Evolutionary conservation across 2,113 vertebrate genomes (phyloP).

Genomic region (Varanus komodoensis): DNA sequence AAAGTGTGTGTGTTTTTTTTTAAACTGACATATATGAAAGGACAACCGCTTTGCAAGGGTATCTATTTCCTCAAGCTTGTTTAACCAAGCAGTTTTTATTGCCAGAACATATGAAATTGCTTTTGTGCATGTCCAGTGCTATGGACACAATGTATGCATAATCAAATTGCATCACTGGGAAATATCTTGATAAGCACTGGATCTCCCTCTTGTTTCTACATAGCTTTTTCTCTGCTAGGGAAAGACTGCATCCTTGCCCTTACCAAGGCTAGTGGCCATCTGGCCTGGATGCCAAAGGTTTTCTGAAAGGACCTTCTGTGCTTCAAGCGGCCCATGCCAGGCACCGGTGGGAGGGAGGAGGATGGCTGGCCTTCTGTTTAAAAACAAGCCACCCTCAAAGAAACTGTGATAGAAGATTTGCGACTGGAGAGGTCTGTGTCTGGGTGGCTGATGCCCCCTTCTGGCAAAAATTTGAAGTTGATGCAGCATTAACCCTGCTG

Average conservation of each 20-base stretch:
- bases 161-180: too few species aligned
- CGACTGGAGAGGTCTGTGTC: background rate
- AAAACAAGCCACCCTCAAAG: background rate
- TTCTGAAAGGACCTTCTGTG: slow-evolving; percentile 37
- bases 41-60: background rate
- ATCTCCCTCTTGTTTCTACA: background rate
- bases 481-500: background rate
- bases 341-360: background rate
- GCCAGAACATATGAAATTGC: background rate
- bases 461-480: background rate
- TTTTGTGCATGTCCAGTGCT: background rate
- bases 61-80: background rate
- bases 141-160: too few species aligned
- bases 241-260: background rate
- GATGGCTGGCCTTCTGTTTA: background rate
- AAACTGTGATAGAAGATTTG: background rate
- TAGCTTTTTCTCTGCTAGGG: background rate
- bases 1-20: background rate
- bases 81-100: background rate
- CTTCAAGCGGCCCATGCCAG: slow-evolving; percentile 32
- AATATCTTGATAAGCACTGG: too few species aligned
- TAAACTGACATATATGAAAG: background rate
- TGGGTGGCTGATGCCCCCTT: background rate
- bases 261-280: background rate
- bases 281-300: slow-evolving; percentile 26